Evolutionary conservation across 2,113 vertebrate genomes (phyloP).

Genomic region (Anarhynchus alexandrinus): DNA sequence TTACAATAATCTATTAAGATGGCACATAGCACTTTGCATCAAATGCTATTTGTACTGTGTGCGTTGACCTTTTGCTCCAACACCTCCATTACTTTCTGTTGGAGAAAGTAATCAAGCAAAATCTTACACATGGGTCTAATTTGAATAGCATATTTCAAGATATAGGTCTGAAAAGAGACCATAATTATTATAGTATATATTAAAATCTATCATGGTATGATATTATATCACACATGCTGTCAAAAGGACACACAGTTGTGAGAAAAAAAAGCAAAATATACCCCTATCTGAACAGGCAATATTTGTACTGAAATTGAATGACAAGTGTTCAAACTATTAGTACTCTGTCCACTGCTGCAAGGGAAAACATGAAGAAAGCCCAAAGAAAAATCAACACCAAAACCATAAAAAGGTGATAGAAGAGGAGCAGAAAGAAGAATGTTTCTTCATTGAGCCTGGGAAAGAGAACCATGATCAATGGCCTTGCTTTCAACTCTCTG

Average conservation of each 20-base stretch:
- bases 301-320: neutral
- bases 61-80: neutral
- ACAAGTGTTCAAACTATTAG: neutral
- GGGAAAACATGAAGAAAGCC: neutral
- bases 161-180: neutral
- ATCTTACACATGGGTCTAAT: neutral
- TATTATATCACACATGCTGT: neutral
- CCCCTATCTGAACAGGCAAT: neutral
- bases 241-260: neutral
- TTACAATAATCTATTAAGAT: neutral
- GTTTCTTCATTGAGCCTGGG: neutral
- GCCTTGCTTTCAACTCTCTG: neutral
- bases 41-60: neutral
- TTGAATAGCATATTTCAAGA: neutral
- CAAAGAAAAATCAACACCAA: neutral
- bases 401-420: neutral
- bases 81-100: neutral
- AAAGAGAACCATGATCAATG: neutral
- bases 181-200: neutral
- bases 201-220: neutral
- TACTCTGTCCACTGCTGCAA: neutral
- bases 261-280: neutral
- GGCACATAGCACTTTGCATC: neutral
- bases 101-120: neutral
- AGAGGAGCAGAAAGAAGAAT: neutral